These are phyloP conservation scores for Acrocephalus scirpaceus DNA, from an alignment of 2,797 vertebrate species.

Conservation along the genomic window DNA sequence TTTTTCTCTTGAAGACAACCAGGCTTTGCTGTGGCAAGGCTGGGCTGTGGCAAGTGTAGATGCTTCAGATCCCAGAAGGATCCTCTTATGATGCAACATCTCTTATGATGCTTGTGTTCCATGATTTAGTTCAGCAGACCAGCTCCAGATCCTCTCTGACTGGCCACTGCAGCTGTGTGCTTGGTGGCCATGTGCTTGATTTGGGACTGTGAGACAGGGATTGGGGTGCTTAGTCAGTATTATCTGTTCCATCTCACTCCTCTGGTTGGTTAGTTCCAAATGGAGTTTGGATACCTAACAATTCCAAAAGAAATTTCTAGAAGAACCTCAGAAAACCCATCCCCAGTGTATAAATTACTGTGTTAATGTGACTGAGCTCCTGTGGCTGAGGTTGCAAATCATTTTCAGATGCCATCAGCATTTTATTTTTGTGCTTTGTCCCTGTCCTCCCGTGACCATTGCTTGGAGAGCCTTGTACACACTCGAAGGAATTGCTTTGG, in stretches of 20 bases:
- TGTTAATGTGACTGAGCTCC: not conserved
- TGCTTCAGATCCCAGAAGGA: not conserved
- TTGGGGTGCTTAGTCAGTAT: not conserved
- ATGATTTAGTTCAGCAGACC: not conserved
- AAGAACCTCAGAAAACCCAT: not conserved
- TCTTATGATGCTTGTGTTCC: not conserved
- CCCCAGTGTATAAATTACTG: constrained; percentile 10
- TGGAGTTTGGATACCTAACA: not conserved
- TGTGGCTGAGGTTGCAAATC: constrained; percentile 5
- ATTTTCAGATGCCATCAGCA: constrained; percentile 48
- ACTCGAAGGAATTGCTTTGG: constrained; percentile 7
- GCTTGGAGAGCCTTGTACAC: constrained; percentile 15
- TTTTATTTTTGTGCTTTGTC: not conserved
- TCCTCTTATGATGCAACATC: not conserved
- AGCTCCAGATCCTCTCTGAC: not conserved
- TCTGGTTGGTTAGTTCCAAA: not conserved
- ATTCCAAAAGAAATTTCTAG: constrained; percentile 23
- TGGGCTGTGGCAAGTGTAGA: not conserved
- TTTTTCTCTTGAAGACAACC: not conserved
- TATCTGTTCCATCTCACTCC: not conserved
- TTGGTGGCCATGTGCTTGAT: not conserved
- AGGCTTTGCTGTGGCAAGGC: not conserved
- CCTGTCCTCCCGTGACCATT: constrained; percentile 40
- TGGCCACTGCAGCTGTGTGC: not conserved
- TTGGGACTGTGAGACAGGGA: not conserved